A percentile compares a stretch with the other conserved stretches of the same genome.
Evolutionary conservation across 2,797 vertebrate genomes (phyloP).

Genomic region (Margarornis squamiger): DNA sequence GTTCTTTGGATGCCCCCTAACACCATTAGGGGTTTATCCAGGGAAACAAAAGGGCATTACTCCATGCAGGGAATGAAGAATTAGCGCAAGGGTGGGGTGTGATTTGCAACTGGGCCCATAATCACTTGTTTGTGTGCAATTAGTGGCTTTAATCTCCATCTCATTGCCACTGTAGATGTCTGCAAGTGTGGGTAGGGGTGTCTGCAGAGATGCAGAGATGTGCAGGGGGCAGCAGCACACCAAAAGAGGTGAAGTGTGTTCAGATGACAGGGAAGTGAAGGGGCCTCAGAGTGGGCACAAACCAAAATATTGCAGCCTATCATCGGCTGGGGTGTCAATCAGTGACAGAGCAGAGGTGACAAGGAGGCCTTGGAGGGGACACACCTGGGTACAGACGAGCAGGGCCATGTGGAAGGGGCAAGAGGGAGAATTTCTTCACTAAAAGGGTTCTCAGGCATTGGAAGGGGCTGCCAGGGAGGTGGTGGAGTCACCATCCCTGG

Average conservation of each 20-base stretch:
- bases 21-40: constrained; percentile 58
- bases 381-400: not conserved
- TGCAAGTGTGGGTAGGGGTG: not conserved
- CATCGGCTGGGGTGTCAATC: not conserved
- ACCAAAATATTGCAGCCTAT: not conserved
- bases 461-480: not conserved
- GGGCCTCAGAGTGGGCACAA: not conserved
- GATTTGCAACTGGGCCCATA: constrained; percentile 54
- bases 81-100: not conserved
- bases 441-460: not conserved
- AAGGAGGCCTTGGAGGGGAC: not conserved
- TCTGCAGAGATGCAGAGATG: not conserved
- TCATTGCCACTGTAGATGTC: not conserved
- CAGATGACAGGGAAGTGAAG: not conserved
- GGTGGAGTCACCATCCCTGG: not conserved
- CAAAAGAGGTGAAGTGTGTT: not conserved
- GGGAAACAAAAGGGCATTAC: constrained; percentile 35
- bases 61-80: not conserved
- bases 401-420: not conserved
- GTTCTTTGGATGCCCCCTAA: constrained; percentile 61
- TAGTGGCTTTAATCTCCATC: constrained; percentile 58
- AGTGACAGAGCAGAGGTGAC: not conserved
- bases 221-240: not conserved
- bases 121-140: constrained; percentile 49
- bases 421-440: not conserved